Conservation (phyloP, 30 jellyfish, hydroid and myxozoan species). For the Aurelia sp. region DNA sequence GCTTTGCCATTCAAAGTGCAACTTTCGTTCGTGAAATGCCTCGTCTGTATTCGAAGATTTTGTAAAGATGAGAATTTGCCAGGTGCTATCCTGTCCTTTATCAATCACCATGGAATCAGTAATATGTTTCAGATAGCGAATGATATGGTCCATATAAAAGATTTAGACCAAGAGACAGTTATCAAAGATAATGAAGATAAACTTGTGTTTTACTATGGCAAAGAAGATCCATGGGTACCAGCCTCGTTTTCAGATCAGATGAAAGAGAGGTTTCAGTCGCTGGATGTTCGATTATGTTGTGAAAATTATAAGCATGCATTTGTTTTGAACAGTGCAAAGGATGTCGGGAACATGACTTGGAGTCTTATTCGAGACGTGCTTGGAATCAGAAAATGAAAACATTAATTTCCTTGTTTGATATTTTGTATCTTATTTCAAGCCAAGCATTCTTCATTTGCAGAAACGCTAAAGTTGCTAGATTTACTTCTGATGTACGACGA, state of each 20-base stretch:
- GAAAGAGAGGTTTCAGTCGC: slow-evolving; percentile 68
- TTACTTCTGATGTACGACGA: too few relatives aligned
- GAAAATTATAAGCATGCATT: slow-evolving; percentile 67
- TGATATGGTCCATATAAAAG: slow-evolving; percentile 54
- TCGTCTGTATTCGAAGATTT: slow-evolving; percentile 29
- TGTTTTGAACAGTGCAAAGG: slow-evolving; percentile 40
- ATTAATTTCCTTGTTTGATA: neutral
- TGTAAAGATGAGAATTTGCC: slow-evolving; percentile 23
- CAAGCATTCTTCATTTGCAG: neutral
- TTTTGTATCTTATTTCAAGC: neutral
- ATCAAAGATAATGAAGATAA: slow-evolving; percentile 35
- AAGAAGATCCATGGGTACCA: slow-evolving; percentile 76
- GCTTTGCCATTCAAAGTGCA: slow-evolving; percentile 21
- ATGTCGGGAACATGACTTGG: slow-evolving; percentile 44
- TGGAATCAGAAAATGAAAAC: neutral
- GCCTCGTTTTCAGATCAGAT: slow-evolving; percentile 49
- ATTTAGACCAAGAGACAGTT: slow-evolving; percentile 22
- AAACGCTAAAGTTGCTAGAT: too few relatives aligned
- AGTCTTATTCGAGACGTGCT: slow-evolving; percentile 11
- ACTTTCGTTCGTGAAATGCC: slow-evolving; percentile 7
- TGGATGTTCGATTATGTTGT: slow-evolving; percentile 41
- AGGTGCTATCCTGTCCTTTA: slow-evolving; percentile 34
- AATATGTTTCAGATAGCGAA: slow-evolving; percentile 68
- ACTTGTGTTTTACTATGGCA: slow-evolving; percentile 72
- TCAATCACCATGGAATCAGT: slow-evolving; percentile 51